Evolutionary conservation across 2,797 vertebrate species (phyloP).

Genomic region (Rhyacichthys aspro): DNA sequence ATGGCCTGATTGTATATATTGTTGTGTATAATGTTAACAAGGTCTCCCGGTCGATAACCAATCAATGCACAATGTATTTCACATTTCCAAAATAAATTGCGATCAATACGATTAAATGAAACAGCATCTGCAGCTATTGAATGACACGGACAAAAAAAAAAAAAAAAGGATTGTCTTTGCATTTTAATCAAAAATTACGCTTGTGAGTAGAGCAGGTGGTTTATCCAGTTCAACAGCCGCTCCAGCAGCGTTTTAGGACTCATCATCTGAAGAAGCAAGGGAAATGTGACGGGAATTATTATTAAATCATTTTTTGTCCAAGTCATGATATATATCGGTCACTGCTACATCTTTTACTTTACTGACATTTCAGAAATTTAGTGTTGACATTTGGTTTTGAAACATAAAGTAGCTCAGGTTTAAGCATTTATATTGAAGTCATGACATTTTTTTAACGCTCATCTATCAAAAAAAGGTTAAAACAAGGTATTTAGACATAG

Average conservation of each 20-base stretch:
- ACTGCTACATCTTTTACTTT: too few species aligned
- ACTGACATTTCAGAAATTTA: too few species aligned
- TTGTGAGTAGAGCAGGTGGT: slow-evolving; percentile 2
- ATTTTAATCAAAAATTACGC: slow-evolving; percentile 18
- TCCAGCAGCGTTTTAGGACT: slow-evolving; percentile 12
- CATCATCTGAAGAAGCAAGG: not conserved
- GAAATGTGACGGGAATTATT: not conserved
- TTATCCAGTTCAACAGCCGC: not conserved
- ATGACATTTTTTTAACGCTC: too few species aligned
- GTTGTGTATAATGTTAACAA: not conserved
- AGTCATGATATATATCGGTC: not conserved
- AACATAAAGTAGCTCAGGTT: too few species aligned
- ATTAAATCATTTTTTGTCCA: not conserved
- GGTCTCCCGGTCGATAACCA: slow-evolving; percentile 24
- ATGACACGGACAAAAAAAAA: not conserved
- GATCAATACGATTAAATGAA: slow-evolving; percentile 18
- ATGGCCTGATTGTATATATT: slow-evolving; percentile 2
- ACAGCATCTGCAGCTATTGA: slow-evolving; percentile 7
- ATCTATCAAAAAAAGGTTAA: too few species aligned
- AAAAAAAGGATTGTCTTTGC: slow-evolving; percentile 2
- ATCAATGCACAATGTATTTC: slow-evolving; percentile 17
- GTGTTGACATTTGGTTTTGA: too few species aligned
- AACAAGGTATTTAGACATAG: too few species aligned
- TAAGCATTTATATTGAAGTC: too few species aligned
- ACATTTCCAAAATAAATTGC: slow-evolving; percentile 21